Evolutionary conservation across 2,113 vertebrate genomes (phyloP).

Genomic region (Falco punctatus): DNA sequence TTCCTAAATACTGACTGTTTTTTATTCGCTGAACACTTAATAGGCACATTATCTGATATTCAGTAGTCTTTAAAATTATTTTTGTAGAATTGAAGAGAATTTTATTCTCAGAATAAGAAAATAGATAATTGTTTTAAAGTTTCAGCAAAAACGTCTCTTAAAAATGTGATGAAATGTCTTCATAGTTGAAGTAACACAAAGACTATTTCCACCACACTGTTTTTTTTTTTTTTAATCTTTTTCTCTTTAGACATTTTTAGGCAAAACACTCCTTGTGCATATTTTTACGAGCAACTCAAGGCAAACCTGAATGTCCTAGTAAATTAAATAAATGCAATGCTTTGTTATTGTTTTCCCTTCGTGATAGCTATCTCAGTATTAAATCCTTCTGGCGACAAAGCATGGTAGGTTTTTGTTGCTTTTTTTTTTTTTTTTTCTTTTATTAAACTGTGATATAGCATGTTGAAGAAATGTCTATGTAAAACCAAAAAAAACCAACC

Average conservation of each 20-base stretch:
- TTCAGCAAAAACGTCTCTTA: not conserved
- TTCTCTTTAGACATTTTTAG: not conserved
- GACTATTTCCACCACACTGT: not conserved
- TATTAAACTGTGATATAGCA: not conserved
- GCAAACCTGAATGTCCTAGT: not conserved
- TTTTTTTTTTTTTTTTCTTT: no score
- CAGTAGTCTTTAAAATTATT: not conserved
- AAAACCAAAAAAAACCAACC: not conserved
- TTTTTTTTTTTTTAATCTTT: not conserved
- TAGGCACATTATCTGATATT: not conserved
- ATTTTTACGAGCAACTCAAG: not conserved
- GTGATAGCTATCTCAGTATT: not conserved
- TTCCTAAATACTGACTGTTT: not conserved
- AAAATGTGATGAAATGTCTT: not conserved
- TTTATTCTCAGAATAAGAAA: not conserved
- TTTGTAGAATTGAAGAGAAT: not conserved
- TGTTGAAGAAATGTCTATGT: not conserved
- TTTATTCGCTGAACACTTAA: not conserved
- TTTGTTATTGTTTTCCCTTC: not conserved
- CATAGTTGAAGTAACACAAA: not conserved
- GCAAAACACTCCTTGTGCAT: not conserved
- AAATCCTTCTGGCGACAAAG: not conserved
- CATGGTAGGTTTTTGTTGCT: not conserved
- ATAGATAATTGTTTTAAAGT: not conserved
- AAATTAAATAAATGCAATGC: not conserved